Base-by-base conservation (phyloP, 2,888 invertebrate genomes). In the Bellardia pandia region DNA sequence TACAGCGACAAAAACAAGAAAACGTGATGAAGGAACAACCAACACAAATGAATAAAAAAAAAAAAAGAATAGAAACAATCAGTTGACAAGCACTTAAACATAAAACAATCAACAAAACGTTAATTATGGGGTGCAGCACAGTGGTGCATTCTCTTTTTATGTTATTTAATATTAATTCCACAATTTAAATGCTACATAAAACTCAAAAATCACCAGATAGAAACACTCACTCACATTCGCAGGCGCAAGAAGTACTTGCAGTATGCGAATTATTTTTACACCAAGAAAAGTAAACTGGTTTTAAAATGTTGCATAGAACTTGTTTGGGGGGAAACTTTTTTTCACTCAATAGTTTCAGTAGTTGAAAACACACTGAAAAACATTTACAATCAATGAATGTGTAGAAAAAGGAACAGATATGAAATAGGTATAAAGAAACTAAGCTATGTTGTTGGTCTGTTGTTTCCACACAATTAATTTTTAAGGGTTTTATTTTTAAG, bases 101-200 rank as follows among this genome's bases (percentile, higher is more conserved):
- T 76, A 75, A 86, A 86, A 80, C 83, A 79, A 76, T 75, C 75
- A 80, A 66, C 48, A 66, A 66, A 77, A 84, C 72, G 45, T 56
- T 72, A 64, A 71, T 71, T 79, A 83, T 77, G 33, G 51, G 83
- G 76, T 86, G 83, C 83, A 84, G 71, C 71, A 78, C 86, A 77
- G 76, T 79, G 80, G 83, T 64, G 37, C 45, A 56, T 66, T 81
- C 64, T 62, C 48, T 82, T 13, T 71, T 37, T 33, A 45, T 37
- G 56, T 48, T 45, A 33, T 74, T 53, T 60, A 69, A 6, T 40
- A 13, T 45, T 14, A 2, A 58, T 8, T 51, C 45, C 62, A 33
- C 23, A 40, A 2, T 66, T 51, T 30, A 51, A 76, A 72, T 75
- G 76, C 84, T 77, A 72, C 64, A 79, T 78, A 68, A 66, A 78